phyloP scores from a whole-genome alignment of 2,797 vertebrate genomes.

The Pseudochirops corinnae region DNA sequence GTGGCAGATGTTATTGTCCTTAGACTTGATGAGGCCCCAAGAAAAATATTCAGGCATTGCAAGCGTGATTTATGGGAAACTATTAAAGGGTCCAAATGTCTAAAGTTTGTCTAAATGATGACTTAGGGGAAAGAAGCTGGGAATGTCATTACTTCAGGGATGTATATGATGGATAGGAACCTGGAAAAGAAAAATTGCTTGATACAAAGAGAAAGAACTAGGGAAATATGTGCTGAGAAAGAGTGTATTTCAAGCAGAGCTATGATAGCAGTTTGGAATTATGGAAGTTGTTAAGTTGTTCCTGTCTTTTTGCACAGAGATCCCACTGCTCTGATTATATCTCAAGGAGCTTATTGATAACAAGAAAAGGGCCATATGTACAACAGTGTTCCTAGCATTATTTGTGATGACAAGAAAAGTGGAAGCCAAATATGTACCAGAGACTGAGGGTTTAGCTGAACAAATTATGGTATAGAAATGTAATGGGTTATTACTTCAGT shows the following conservation, averaged over 20 bases:
- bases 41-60: neutral
- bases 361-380: neutral
- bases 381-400: neutral
- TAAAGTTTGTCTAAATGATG: conserved; percentile 31
- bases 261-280: neutral
- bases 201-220: neutral
- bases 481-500: neutral
- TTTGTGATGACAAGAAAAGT: neutral
- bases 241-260: neutral
- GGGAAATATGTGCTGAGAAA: neutral
- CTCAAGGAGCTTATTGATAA: neutral
- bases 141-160: conserved; percentile 14
- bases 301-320: neutral
- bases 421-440: neutral
- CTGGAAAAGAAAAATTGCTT: conserved; percentile 12
- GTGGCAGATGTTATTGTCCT: neutral
- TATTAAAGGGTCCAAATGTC: neutral
- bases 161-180: neutral
- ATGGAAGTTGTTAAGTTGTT: neutral
- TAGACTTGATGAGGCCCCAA: neutral
- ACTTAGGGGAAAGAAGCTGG: neutral
- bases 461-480: neutral
- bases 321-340: neutral
- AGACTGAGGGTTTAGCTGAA: neutral
- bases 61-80: neutral